Evolutionary conservation across 2,888 invertebrate genomes (phyloP), one percentile per base, ranked within the genome.

Genomic region (Microplitis manilae): DNA sequence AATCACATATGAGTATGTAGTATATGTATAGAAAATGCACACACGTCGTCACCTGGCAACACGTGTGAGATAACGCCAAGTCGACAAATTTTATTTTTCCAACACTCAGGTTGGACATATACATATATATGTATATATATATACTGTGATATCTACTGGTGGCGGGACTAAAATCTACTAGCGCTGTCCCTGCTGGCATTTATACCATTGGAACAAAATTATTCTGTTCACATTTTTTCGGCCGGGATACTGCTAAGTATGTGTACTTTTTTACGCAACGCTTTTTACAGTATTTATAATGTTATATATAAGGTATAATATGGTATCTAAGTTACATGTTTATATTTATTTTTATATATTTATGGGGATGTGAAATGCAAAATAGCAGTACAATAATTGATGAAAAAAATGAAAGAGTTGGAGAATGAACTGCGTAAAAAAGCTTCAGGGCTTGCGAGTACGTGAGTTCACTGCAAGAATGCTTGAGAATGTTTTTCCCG

Each of bases 61-160:
- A 70, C 60, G 68, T 73, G 68, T 13, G 68, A 60, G 50, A 77
- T 77, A 77, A 76, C 73, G 70, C 73, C 50, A 64, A 62, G 65
- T 77, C 77, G 73, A 77, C 71, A 74, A 68, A 74, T 50, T 77
- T 77, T 76, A 67, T 70, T 71, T 79, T 79, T 77, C 62, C 70
- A 76, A 50, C 71, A 62, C 7, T 64, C n/a, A 39, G 17, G 38
- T 20, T 62, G 65, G 50, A 50, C 50, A 50, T 50, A 13, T 9
- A 50, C 6, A 50, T 50, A 50, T 50, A 50, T 50, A 50, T 50
- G 50, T 8, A 50, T 30, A 50, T 50, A 50, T 50, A 50, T 50
- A 8, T 50, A 50, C 30, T 30, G 30, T 30, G 4, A 30, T 30
- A 30, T 30, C 2, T 30, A 30, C 30, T 30, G 30, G 30, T 30